These are phyloP conservation scores for Misgurnus anguillicaudatus DNA, from an alignment of 2,113 vertebrate species.

Conservation along the genomic window DNA sequence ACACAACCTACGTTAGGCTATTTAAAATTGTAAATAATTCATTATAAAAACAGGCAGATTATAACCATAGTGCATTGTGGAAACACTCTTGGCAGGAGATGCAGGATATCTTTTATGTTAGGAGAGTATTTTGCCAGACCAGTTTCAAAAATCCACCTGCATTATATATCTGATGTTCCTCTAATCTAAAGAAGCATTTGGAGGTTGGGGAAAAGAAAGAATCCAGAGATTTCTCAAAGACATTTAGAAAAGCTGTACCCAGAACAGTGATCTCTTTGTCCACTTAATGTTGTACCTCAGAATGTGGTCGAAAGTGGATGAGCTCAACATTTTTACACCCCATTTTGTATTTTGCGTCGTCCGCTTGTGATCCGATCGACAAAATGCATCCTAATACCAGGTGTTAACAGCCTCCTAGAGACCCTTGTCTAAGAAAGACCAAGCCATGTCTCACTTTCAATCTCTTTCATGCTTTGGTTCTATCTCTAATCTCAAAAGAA, in stretches of 20 bases:
- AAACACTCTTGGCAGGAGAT: not conserved
- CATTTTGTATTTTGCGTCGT: too few relatives aligned
- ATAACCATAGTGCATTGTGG: not conserved
- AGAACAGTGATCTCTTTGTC: not conserved
- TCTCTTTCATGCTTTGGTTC: slow-evolving; percentile 6
- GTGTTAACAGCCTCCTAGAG: not conserved
- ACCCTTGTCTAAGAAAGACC: not conserved
- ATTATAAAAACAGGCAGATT: not conserved
- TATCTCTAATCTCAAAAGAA: slow-evolving; percentile 10
- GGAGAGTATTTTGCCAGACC: not conserved
- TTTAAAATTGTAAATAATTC: not conserved
- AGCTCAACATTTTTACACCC: too few relatives aligned
- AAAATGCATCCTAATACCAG: too few relatives aligned
- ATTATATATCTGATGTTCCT: not conserved
- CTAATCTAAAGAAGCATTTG: too few relatives aligned
- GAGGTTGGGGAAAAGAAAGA: not conserved
- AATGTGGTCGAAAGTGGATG: too few relatives aligned
- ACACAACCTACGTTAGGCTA: too few relatives aligned
- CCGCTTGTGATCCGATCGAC: too few relatives aligned
- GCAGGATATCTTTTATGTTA: not conserved
- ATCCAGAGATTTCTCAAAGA: not conserved
- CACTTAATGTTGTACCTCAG: too few relatives aligned
- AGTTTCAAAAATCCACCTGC: not conserved
- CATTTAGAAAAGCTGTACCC: not conserved
- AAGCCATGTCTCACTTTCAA: slow-evolving; percentile 6